phyloP scores from a whole-genome alignment of 2,888 invertebrate species.

The Lottia gigantea region DNA sequence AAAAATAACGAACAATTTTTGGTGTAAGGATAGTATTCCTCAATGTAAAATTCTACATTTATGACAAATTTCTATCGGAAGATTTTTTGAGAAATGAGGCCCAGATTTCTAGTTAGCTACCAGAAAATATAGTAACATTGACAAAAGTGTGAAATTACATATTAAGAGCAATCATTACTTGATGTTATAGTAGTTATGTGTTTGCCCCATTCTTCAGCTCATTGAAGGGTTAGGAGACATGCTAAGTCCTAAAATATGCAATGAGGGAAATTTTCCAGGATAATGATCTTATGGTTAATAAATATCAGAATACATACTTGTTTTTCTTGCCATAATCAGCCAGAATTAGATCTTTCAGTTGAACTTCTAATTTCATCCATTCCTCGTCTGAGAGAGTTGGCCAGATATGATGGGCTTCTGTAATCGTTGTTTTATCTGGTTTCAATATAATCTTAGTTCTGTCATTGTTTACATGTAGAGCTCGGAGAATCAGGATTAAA shows the following conservation, averaged over 20 bases:
- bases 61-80: too few species aligned
- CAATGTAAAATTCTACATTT: too few species aligned
- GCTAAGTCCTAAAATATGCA: neutral
- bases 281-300: neutral
- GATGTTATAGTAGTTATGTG: too few species aligned
- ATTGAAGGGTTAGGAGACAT: too few species aligned
- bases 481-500: constrained; percentile 93
- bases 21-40: too few species aligned
- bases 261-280: neutral
- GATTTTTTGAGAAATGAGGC: too few species aligned
- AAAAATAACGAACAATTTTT: too few species aligned
- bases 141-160: too few species aligned
- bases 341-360: constrained; percentile 96
- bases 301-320: constrained; percentile 75
- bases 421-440: constrained; percentile 98
- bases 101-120: too few species aligned
- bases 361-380: constrained; percentile 98
- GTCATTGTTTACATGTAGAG: constrained; percentile 98
- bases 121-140: too few species aligned
- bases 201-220: too few species aligned
- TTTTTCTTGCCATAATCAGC: constrained; percentile 99
- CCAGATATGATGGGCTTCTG: constrained; percentile 99
- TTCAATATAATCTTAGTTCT: constrained; percentile 98
- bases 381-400: constrained; percentile 97
- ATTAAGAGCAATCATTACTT: too few species aligned